Evolutionary conservation across 1,140 invertebrate genomes (phyloP), one percentile per base, ranked within the genome.

Genomic region (Drusus annulatus): DNA sequence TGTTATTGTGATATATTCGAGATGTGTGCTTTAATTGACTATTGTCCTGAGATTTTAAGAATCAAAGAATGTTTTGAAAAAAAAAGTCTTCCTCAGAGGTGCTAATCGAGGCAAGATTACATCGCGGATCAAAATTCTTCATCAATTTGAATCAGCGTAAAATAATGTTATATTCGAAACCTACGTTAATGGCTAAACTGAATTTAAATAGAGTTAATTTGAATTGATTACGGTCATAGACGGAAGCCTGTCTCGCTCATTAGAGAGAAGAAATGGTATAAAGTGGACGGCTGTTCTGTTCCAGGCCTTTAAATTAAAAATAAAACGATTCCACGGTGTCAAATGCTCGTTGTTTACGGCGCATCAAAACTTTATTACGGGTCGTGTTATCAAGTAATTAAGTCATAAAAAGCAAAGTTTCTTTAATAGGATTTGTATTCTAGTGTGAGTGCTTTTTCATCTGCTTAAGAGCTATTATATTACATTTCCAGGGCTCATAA

Each of bases 331-430:
- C 58, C 19, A 77, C 56, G 75, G 75, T 78, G 58, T 78, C 50
- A 69, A 78, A 78, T 54, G 36, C 36, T 36, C 60, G 78, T 80
- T 65, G 79, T 80, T 80, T 80, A 80, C 62, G 73, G 63, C 79
- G 69, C 60, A 71, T 80, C 54, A 51, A 25, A 68, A 28, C 75
- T 79, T 80, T 80, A 79, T 78, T 79, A 45, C 78, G 74, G 31
- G 36, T 52, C 56, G 69, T 77, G 73, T 68, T 76, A 78, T 83
- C 79, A 78, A 80, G 73, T 83, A 80, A 83, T 83, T 83, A 83
- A 80, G 81, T 78, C 76, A 76, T 83, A 80, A 83, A 83, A 77
- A 79, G 69, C 71, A 69, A 51, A 60, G 74, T 77, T 78, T 79
- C 77, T 76, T 79, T 76, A 68, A 82, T 76, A 60, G 81, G 28